Conservation (phyloP, 2,113 vertebrate genomes). For the Tursiops truncatus region DNA sequence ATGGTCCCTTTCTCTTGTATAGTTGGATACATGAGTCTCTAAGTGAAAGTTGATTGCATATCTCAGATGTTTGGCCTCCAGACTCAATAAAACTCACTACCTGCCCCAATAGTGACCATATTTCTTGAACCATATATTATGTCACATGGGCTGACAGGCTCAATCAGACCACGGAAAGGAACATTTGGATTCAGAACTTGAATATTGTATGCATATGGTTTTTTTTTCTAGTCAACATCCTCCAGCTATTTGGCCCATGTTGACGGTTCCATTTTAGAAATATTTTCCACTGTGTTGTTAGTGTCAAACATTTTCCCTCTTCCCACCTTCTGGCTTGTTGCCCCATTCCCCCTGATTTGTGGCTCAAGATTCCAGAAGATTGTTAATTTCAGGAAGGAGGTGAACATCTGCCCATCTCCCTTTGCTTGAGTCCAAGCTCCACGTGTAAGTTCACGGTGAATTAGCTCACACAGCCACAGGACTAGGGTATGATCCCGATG, state of each 20-base stretch:
- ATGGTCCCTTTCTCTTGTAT: background rate
- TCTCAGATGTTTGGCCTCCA: background rate
- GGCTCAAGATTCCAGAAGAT: conserved; percentile 21
- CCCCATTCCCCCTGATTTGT: background rate
- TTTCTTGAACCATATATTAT: background rate
- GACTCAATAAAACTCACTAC: conserved; percentile 38
- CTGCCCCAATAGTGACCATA: background rate
- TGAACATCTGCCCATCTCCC: background rate
- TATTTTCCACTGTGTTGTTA: conserved; percentile 26
- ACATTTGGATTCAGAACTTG: conserved; percentile 23
- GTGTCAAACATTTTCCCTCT: background rate
- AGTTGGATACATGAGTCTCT: background rate
- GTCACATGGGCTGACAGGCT: background rate
- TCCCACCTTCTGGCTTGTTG: background rate
- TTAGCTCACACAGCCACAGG: background rate
- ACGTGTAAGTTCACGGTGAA: conserved; percentile 15
- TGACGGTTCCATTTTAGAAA: background rate
- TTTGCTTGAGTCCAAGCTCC: conserved; percentile 26
- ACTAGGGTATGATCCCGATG: background rate
- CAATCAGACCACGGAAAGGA: background rate
- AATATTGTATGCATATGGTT: background rate
- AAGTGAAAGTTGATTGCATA: background rate
- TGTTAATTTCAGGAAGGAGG: conserved; percentile 34
- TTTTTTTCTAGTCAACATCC: background rate
- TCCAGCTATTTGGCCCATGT: background rate